A percentile compares a stretch with the other conserved stretches of the same genome.
Conservation (phyloP, 2,888 invertebrate genomes). For the Sesia apiformis region DNA sequence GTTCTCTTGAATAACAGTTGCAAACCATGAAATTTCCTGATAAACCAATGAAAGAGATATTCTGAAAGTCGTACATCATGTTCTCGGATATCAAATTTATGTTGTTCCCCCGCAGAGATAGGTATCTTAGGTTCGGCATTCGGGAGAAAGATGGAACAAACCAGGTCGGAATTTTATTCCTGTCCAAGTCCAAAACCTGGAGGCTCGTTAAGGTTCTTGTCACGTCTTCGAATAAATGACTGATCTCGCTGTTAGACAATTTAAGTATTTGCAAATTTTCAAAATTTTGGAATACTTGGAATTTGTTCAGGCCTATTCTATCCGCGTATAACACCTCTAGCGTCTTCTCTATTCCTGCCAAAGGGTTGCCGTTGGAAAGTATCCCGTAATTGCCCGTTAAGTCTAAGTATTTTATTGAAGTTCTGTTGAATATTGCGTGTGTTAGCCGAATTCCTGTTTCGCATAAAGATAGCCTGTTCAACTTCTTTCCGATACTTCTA, state of each 20-base stretch:
- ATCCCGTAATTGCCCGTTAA: slow-evolving; percentile 70
- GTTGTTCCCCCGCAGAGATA: slow-evolving; percentile 68
- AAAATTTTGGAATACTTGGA: slow-evolving; percentile 47
- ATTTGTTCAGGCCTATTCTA: slow-evolving; percentile 40
- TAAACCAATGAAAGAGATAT: slow-evolving; percentile 60
- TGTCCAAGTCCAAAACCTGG: slow-evolving; percentile 61
- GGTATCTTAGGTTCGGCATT: slow-evolving; percentile 45
- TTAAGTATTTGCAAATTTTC: slow-evolving; percentile 54
- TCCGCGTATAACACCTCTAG: slow-evolving; percentile 60
- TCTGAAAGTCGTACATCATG: slow-evolving; percentile 72
- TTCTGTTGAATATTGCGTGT: slow-evolving; percentile 46
- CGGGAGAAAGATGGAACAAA: slow-evolving; percentile 42
- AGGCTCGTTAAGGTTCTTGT: slow-evolving; percentile 46
- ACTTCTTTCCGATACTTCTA: slow-evolving; percentile 18
- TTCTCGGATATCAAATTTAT: slow-evolving; percentile 70
- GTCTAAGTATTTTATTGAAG: slow-evolving; percentile 61
- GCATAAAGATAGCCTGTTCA: slow-evolving; percentile 52
- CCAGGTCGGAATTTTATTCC: slow-evolving; percentile 75
- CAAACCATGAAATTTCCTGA: slow-evolving; percentile 76
- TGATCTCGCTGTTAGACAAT: slow-evolving; percentile 68
- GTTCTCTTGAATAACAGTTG: slow-evolving; percentile 69
- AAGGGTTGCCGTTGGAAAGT: slow-evolving; percentile 27
- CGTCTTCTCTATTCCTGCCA: slow-evolving; percentile 52
- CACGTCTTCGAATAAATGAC: slow-evolving; percentile 23
- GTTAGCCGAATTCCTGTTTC: slow-evolving; percentile 49